Evolutionary conservation across 2,113 vertebrate species (phyloP).

Genomic region (Chitala chitala): DNA sequence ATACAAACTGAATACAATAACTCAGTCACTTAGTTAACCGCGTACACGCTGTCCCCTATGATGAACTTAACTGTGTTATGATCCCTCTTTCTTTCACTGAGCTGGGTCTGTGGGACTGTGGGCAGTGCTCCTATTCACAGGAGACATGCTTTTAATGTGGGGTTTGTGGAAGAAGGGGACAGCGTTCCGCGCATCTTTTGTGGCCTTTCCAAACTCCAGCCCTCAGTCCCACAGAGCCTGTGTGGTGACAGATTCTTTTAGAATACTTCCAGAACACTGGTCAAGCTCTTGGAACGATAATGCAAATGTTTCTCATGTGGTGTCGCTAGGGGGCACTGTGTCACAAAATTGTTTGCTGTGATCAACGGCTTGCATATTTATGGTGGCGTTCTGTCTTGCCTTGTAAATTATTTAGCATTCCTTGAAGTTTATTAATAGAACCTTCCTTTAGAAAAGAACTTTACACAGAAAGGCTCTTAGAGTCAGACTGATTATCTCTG

Average conservation of each 20-base stretch:
- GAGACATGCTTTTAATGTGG: background rate
- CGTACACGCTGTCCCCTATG: too few relatives aligned
- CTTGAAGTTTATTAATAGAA: slow-evolving; percentile 29
- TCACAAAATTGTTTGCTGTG: background rate
- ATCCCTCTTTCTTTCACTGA: too few relatives aligned
- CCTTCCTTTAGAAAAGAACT: background rate
- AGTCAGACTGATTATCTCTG: slow-evolving; percentile 2
- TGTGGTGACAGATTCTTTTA: slow-evolving; percentile 12
- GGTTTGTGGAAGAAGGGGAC: slow-evolving; percentile 5
- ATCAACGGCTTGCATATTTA: background rate
- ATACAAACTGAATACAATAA: too few relatives aligned
- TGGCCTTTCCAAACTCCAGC: slow-evolving; percentile 11
- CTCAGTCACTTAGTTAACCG: too few relatives aligned
- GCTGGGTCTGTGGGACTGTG: too few relatives aligned
- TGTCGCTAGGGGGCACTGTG: slow-evolving; percentile 27
- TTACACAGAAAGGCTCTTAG: slow-evolving; percentile 6
- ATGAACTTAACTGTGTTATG: too few relatives aligned
- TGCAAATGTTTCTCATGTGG: background rate
- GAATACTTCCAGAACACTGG: background rate
- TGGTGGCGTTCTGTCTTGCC: background rate
- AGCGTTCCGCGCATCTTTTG: background rate
- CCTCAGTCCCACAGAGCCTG: background rate
- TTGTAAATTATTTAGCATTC: slow-evolving; percentile 21
- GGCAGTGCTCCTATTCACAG: background rate
- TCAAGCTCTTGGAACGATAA: too few relatives aligned